Conservation (phyloP, 64 coral and sea anemone species). For the Actinia tenebrosa region DNA sequence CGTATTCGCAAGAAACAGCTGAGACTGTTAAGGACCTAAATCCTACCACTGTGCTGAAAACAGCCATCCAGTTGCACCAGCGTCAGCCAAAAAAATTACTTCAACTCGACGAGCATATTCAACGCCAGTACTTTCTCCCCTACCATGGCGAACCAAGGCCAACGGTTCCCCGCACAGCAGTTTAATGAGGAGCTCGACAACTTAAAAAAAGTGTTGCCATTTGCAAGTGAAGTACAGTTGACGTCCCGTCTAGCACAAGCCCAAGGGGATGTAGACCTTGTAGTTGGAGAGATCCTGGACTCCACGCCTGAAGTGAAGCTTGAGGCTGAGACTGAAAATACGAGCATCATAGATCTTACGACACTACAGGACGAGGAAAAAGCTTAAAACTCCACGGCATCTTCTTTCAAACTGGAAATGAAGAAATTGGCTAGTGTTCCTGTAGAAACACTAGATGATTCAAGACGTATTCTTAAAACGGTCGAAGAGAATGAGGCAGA, state of each 20-base stretch:
- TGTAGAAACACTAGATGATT: background rate
- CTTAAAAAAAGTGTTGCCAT: slow-evolving; percentile 1
- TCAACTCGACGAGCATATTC: background rate
- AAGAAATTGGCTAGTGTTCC: slow-evolving; percentile 1
- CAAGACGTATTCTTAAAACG: slow-evolving; percentile 1
- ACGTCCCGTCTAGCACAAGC: background rate
- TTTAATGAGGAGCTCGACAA: slow-evolving; percentile 3
- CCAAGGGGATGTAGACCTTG: background rate
- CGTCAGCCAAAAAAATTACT: background rate
- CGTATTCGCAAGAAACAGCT: slow-evolving; percentile 19
- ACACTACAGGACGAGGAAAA: background rate
- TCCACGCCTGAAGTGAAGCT: background rate
- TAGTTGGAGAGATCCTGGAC: background rate
- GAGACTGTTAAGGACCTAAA: slow-evolving; percentile 16
- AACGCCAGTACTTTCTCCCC: slow-evolving; percentile 14
- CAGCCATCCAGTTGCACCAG: slow-evolving; percentile 15
- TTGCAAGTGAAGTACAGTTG: background rate
- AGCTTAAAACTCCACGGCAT: background rate
- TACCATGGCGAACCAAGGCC: slow-evolving; percentile 7
- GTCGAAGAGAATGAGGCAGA: slow-evolving; percentile 8
- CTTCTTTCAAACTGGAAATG: slow-evolving; percentile 4
- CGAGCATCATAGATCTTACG: background rate
- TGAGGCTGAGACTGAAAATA: background rate
- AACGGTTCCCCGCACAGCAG: background rate
- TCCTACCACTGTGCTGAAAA: slow-evolving; percentile 5